These are phyloP conservation scores for Bambusicola thoracicus DNA, from an alignment of 2,113 vertebrate genomes.

Conservation along the genomic window DNA sequence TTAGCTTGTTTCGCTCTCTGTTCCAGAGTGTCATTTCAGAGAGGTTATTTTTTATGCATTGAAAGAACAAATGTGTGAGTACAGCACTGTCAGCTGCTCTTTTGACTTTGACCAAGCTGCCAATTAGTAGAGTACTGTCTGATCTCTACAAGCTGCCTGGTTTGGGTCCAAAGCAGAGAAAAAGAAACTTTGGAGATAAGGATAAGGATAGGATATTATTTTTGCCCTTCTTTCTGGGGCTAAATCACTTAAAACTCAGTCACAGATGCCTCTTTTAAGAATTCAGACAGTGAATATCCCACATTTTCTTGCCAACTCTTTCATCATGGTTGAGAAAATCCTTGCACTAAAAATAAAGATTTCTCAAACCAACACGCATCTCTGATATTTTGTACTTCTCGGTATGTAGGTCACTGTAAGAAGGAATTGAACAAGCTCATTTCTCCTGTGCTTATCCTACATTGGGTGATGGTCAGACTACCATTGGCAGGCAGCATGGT, in stretches of 20 bases:
- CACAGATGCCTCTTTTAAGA: constrained; percentile 7
- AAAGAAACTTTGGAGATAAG: not conserved
- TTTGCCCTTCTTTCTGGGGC: constrained; percentile 7
- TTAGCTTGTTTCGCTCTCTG: not conserved
- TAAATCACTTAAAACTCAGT: not conserved
- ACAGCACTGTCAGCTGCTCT: not conserved
- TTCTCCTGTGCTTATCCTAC: not conserved
- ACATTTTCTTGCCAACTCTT: constrained; percentile 6
- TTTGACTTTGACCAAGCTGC: constrained; percentile 29
- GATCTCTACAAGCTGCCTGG: not conserved
- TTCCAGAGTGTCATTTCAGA: constrained; percentile 12
- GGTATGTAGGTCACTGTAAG: not conserved
- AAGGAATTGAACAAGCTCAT: rapidly evolving
- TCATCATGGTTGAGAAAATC: not conserved
- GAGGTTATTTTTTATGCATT: not conserved
- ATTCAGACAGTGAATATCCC: constrained; percentile 17
- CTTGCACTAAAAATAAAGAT: not conserved
- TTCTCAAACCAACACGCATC: not conserved
- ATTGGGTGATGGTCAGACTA: not conserved
- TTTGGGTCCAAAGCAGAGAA: not conserved
- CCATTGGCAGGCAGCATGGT: not conserved
- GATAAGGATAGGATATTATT: not conserved
- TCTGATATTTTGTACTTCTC: not conserved
- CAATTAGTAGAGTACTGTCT: not conserved
- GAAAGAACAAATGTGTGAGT: not conserved